Evolutionary conservation across 1,140 invertebrate genomes (phyloP), one percentile per base, ranked within the genome.

Genomic region (Drosophila rufa): DNA sequence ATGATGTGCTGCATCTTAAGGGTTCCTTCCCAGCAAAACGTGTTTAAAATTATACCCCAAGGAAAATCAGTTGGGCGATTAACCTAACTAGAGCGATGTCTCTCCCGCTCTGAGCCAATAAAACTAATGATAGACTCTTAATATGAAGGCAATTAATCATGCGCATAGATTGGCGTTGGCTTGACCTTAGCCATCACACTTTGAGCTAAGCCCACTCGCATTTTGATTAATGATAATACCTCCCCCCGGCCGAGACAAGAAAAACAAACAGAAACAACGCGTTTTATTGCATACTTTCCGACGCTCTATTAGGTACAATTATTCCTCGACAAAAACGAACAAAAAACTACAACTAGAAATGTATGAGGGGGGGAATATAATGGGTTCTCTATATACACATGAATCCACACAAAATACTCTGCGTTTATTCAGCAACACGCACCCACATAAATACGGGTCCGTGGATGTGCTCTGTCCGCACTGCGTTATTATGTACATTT

Each of bases 271-370:
- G 19, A 69, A 62, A 58, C 25, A 50, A 48, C 7, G 17, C 43
- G 27, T 40, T 64, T 48, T 55, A 62, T 76, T 83, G 80, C 81
- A 84, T 84, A 84, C 77, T 84, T 84, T 80, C 60, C 48, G 76
- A 79, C 81, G 64, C 57, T 84, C 77, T 84, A 84, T 80, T 80
- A 9, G 47, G 64, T 66, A 79, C 75, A 73, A 75, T 74, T 70
- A 74, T 68, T 78, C 58, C 42, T 33, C 46, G 58, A 55, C 33
- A 19, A 38, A 38, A 55, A 17, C 48, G 15, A 45, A 22, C n/a
- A 47, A 51, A 42, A 33, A 57, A 62, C 38, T 53, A 75, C 17
- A 65, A 38, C 38, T 74, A 74, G 15, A 71, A 42, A 50, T 53
- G 30, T 51, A 38, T 36, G 36, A 9, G 30, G 57, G 55, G 55